phyloP scores from a whole-genome alignment of 2,888 invertebrate genomes.

The Lepidocyrtinus sp. region DNA sequence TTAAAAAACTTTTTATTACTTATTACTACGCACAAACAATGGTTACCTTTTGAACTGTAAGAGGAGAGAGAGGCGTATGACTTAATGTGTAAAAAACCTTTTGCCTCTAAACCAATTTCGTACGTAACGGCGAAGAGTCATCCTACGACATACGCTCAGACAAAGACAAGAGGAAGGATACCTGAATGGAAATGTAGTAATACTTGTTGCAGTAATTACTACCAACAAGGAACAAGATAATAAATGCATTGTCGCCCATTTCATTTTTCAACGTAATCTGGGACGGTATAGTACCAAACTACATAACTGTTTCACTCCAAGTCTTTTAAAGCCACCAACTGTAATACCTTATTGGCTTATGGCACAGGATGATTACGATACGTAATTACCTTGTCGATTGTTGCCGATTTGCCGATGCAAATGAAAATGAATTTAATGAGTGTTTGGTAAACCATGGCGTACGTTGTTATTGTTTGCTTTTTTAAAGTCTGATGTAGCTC shows the following conservation, averaged over 20 bases:
- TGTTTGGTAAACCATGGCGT: too few species aligned
- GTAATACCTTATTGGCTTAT: background rate
- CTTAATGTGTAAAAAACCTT: background rate
- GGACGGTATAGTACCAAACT: too few species aligned
- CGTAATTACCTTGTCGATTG: background rate
- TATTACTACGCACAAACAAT: background rate
- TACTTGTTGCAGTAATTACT: background rate
- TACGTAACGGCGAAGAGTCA: background rate
- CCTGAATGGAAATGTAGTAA: background rate
- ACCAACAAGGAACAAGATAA: constrained; percentile 1
- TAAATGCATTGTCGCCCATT: background rate
- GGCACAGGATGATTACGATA: background rate
- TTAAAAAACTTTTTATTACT: too few species aligned
- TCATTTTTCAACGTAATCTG: background rate
- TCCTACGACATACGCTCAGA: background rate
- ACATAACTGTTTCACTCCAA: background rate
- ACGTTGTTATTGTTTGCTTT: too few species aligned
- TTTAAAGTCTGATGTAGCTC: too few species aligned
- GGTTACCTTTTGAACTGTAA: background rate
- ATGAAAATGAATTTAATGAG: background rate
- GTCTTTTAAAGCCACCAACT: background rate
- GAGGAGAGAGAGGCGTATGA: background rate
- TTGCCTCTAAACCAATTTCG: background rate
- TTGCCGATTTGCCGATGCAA: constrained; percentile 1
- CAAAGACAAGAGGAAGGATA: background rate